These are phyloP conservation scores for Saxidomus purpurata DNA, from an alignment of 1,140 invertebrate species.

Conservation along the genomic window DNA sequence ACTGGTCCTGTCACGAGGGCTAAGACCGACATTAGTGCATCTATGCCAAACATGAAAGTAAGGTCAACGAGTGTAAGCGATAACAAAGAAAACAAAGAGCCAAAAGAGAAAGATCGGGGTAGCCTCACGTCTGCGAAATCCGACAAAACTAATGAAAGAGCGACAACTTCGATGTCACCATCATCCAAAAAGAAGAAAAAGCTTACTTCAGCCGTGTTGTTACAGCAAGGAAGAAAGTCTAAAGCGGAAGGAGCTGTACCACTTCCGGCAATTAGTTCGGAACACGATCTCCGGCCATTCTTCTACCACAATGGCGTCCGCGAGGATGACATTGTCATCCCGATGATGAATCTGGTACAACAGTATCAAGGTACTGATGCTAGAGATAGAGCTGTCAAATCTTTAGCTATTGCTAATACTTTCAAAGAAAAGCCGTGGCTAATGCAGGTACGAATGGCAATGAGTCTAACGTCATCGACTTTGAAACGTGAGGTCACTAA, in stretches of 20 bases:
- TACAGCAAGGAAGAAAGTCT: constrained; percentile 68
- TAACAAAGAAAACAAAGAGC: constrained; percentile 38
- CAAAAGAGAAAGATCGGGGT: constrained; percentile 19
- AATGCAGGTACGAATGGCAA: constrained; percentile 80
- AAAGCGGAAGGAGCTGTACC: constrained; percentile 73
- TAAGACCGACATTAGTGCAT: constrained; percentile 41
- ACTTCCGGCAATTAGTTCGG: constrained; percentile 75
- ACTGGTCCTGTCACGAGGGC: constrained; percentile 21
- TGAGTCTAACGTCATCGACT: constrained; percentile 76
- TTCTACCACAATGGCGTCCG: constrained; percentile 77
- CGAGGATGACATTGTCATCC: constrained; percentile 73
- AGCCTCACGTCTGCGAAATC: constrained; percentile 56
- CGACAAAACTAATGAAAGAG: constrained; percentile 48
- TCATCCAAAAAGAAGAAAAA: constrained; percentile 54
- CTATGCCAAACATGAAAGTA: constrained; percentile 62
- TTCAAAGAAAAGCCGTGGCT: constrained; percentile 85
- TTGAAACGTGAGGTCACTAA: constrained; percentile 71
- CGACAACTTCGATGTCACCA: constrained; percentile 36
- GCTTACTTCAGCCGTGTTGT: constrained; percentile 64
- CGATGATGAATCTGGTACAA: constrained; percentile 74
- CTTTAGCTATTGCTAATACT: constrained; percentile 80
- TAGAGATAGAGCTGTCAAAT: constrained; percentile 81
- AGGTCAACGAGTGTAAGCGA: neutral
- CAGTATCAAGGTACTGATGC: constrained; percentile 77
- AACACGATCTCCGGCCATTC: constrained; percentile 76